A percentile compares a stretch with the other conserved stretches of the same genome.
Conservation (phyloP, 2,888 invertebrate genomes). For the Pheosia tremula region DNA sequence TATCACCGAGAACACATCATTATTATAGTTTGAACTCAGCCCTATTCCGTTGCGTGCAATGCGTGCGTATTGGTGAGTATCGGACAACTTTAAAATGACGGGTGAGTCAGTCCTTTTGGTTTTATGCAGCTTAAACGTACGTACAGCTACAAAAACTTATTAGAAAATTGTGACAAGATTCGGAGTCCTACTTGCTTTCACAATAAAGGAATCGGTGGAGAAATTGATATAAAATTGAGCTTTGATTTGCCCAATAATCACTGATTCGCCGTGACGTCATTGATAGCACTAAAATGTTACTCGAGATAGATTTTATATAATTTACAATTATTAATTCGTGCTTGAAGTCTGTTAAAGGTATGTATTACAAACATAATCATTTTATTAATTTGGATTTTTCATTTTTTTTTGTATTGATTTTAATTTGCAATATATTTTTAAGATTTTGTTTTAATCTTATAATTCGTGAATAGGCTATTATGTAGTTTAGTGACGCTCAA, state of each 20-base stretch:
- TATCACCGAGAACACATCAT: constrained; percentile 47
- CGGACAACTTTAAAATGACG: constrained; percentile 1
- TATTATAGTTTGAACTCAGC: no score
- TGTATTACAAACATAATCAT: constrained; percentile 32
- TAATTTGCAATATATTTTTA: constrained; percentile 51
- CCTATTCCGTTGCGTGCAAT: no score
- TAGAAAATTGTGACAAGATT: no score
- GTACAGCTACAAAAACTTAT: no score
- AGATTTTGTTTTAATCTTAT: constrained; percentile 42
- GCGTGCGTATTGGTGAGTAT: no score
- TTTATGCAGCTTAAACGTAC: no score
- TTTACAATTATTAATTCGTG: constrained; percentile 22
- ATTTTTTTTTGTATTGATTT: constrained; percentile 45
- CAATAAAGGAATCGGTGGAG: no score
- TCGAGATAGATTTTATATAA: not conserved
- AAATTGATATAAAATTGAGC: no score
- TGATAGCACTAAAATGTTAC: not conserved
- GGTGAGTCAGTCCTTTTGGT: no score
- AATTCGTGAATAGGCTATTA: constrained; percentile 39
- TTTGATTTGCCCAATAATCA: no score
- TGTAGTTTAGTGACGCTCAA: constrained; percentile 67
- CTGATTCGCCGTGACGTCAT: not conserved
- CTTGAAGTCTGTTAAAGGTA: constrained; percentile 37
- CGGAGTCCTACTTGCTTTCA: no score
- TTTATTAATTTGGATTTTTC: constrained; percentile 35